Conservation (phyloP, 2,888 invertebrate genomes). For the Myopa testacea region DNA sequence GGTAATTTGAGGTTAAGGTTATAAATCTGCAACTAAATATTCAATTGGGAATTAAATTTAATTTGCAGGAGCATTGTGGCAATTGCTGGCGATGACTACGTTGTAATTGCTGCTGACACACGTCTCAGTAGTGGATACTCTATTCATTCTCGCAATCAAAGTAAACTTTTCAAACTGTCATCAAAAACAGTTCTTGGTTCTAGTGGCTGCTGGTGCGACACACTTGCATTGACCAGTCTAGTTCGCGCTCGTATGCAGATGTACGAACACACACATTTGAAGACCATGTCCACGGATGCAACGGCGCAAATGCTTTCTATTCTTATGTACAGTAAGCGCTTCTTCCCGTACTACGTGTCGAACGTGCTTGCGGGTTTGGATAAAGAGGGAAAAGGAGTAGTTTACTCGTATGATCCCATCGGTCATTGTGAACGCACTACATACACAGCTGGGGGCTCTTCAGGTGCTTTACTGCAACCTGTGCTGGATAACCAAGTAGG, state of each 20-base stretch:
- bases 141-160: slow-evolving; percentile 89
- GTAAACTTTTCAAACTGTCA: slow-evolving; percentile 87
- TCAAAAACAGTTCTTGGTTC: slow-evolving; percentile 90
- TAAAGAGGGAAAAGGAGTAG: slow-evolving; percentile 91
- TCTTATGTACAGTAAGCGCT: slow-evolving; percentile 94
- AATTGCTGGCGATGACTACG: slow-evolving; percentile 95
- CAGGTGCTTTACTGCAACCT: slow-evolving; percentile 91
- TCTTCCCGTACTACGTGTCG: slow-evolving; percentile 98
- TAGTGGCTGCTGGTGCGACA: slow-evolving; percentile 98
- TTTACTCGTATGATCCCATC: slow-evolving; percentile 97
- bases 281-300: slow-evolving; percentile 91
- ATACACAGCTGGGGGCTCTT: slow-evolving; percentile 91
- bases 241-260: slow-evolving; percentile 91
- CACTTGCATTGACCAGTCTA: slow-evolving; percentile 87
- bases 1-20: slow-evolving; percentile 70
- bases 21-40: not conserved
- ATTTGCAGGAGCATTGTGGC: slow-evolving; percentile 91
- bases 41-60: not conserved
- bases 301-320: slow-evolving; percentile 96
- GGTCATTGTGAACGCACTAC: slow-evolving; percentile 90
- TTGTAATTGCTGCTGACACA: slow-evolving; percentile 94
- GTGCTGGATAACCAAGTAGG: slow-evolving; percentile 97
- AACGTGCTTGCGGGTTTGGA: slow-evolving; percentile 95
- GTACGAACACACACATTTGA: slow-evolving; percentile 94
- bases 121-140: slow-evolving; percentile 91